These are phyloP conservation scores for Climacteris rufus DNA, from an alignment of 2,113 vertebrate genomes.

Conservation along the genomic window DNA sequence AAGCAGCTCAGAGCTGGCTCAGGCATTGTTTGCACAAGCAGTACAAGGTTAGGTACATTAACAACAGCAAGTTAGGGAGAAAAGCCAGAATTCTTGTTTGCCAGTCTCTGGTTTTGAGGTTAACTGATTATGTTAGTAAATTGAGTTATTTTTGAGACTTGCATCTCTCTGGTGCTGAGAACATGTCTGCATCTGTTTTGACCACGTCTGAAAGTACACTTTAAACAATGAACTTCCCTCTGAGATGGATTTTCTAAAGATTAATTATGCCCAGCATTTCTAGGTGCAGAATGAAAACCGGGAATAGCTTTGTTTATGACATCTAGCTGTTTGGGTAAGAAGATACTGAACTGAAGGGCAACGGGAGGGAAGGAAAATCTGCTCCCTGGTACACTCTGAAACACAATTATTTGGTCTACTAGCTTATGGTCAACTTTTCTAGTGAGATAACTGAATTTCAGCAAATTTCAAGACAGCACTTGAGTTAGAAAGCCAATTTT, in stretches of 20 bases:
- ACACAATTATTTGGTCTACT: neutral
- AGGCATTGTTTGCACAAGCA: neutral
- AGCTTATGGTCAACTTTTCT: neutral
- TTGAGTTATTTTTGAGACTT: neutral
- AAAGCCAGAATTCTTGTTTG: neutral
- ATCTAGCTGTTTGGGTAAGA: neutral
- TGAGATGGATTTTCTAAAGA: neutral
- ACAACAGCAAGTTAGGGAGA: neutral
- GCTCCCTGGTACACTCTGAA: neutral
- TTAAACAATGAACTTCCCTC: neutral
- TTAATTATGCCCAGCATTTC: neutral
- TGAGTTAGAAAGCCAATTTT: neutral
- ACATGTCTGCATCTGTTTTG: constrained; percentile 4
- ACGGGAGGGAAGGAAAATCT: neutral
- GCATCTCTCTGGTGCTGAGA: neutral
- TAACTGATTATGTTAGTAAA: neutral
- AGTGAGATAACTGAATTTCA: neutral
- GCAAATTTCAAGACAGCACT: neutral
- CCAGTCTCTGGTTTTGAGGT: neutral
- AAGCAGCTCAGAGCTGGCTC: neutral
- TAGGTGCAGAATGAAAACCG: neutral
- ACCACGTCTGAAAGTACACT: neutral
- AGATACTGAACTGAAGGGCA: neutral
- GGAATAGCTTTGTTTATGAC: neutral
- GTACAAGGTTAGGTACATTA: neutral